These are phyloP conservation scores for Callocephalon fimbriatum DNA, from an alignment of 2,113 vertebrate genomes.

Conservation along the genomic window DNA sequence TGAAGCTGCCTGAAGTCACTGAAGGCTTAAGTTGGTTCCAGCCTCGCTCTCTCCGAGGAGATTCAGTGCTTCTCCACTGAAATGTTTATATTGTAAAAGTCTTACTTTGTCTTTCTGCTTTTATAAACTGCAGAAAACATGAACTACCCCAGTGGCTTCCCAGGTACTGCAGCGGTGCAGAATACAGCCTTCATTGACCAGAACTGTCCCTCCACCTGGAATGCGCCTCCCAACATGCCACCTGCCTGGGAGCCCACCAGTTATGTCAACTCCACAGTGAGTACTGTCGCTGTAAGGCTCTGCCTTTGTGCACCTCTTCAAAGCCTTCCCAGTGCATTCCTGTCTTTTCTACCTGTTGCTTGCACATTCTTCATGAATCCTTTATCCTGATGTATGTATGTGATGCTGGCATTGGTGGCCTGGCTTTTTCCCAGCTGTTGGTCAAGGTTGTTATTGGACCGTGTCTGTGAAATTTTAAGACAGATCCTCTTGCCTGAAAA, in stretches of 20 bases:
- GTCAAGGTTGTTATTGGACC: not conserved
- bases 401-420: not conserved
- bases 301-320: not conserved
- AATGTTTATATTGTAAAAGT: not conserved
- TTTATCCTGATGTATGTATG: not conserved
- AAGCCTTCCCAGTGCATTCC: not conserved
- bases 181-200: constrained; percentile 77
- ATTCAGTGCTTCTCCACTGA: not conserved
- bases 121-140: constrained; percentile 76
- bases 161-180: constrained; percentile 73
- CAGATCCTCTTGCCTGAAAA: not conserved
- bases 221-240: constrained; percentile 57
- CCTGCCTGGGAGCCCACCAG: constrained; percentile 75
- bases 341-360: not conserved
- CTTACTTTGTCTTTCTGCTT: not conserved
- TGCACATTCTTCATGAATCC: not conserved
- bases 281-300: not conserved
- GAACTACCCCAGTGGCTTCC: constrained; percentile 79
- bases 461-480: not conserved
- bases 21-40: not conserved
- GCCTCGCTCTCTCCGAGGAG: not conserved
- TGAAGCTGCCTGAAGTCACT: not conserved
- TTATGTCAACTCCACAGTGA: constrained; percentile 77
- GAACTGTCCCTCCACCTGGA: constrained; percentile 77
- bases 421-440: not conserved